Conservation (phyloP, 2,113 vertebrate species). For the Plectropomus leopardus region DNA sequence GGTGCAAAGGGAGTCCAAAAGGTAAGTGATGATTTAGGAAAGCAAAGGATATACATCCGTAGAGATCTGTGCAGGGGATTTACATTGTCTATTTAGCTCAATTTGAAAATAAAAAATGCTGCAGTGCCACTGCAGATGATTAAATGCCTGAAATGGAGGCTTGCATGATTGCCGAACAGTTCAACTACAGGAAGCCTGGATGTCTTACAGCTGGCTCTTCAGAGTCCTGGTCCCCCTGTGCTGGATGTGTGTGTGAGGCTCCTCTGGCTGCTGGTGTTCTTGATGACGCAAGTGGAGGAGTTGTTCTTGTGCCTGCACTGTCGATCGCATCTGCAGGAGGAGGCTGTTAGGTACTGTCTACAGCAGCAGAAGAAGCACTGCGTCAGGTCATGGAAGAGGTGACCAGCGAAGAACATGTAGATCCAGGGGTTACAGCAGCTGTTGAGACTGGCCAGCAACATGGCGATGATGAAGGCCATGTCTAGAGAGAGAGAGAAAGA, state of each 20-base stretch:
- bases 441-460: slow-evolving; percentile 95
- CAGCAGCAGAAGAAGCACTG: slow-evolving; percentile 90
- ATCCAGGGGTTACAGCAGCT: slow-evolving; percentile 99
- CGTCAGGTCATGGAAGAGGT: slow-evolving; percentile 90
- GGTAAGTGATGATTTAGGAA: background rate
- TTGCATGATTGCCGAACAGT: background rate
- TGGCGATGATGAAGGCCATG: slow-evolving; percentile 91
- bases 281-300: slow-evolving; percentile 87
- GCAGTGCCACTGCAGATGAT: slow-evolving; percentile 4
- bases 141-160: slow-evolving; percentile 19
- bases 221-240: slow-evolving; percentile 36
- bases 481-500: slow-evolving; percentile 73
- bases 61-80: background rate
- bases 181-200: slow-evolving; percentile 16
- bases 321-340: slow-evolving; percentile 78
- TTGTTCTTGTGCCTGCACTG: slow-evolving; percentile 85
- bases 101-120: slow-evolving; percentile 18
- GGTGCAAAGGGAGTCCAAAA: background rate
- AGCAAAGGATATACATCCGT: background rate
- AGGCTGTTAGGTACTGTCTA: slow-evolving; percentile 68
- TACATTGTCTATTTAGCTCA: slow-evolving; percentile 4
- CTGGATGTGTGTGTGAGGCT: slow-evolving; percentile 83
- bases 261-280: slow-evolving; percentile 87
- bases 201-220: slow-evolving; percentile 30
- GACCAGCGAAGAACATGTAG: slow-evolving; percentile 95